Evolutionary conservation across 2,888 invertebrate genomes (phyloP), one percentile per base, ranked within the genome.

Genomic region (Coelinius sp.): DNA sequence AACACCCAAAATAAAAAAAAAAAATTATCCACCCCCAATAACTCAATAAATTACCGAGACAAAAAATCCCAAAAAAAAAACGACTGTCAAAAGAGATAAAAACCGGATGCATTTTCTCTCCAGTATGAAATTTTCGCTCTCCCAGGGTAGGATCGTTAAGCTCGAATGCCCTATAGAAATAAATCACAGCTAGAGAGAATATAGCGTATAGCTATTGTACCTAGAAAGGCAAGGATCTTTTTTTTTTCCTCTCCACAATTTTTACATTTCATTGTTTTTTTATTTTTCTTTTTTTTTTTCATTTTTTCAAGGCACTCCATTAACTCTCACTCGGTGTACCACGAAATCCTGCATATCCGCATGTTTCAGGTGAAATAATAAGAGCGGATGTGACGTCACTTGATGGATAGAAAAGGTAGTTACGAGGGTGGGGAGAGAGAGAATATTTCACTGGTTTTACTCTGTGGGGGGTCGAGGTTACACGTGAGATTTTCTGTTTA

Each of bases 311-410:
- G 78, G 80, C 69, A 81, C 76, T 81, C 78, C 80, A 78, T 79
- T 78, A 78, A 71, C 68, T 63, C 41, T 22, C 24, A 38, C 17
- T 44, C 46, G 64, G 56, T 49, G 27, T 63, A 62, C 69, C 62
- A 59, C 49, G 31, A 72, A 70, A 73, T 72, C 64, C 46, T 22
- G 68, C 65, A 70, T 70, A 53, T 46, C 38, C 44, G 49, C 24
- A 27, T 63, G 66, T 59, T 49, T 49, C 71, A 62, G 67, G 64
- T 62, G 73, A 80, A 79, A 82, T 82, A 83, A 83, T 82, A 80
- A 79, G 76, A 81, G 78, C 83, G 83, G 81, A 83, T 80, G 77
- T 79, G 77, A 79, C 77, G 80, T 80, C 74, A 74, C 14, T 46
- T 35, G 59, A 68, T 59, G 17, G 67, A 69, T 67, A 68, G 52